Evolutionary conservation across 1,140 invertebrate genomes (phyloP), one percentile per base, ranked within the genome.

Genomic region (Drosophila oshimai): DNA sequence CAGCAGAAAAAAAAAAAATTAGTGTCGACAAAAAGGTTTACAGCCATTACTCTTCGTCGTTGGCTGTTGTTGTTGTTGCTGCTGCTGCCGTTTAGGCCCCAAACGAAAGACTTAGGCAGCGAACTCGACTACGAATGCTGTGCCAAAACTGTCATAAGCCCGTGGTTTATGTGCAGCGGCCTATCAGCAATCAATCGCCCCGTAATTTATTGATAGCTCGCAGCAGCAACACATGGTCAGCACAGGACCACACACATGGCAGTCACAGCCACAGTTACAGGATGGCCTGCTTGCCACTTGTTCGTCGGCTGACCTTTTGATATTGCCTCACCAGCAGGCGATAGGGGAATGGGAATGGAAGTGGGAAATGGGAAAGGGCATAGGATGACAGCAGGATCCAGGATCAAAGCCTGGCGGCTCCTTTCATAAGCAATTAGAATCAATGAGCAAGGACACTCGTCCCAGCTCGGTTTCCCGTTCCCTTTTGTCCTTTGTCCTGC

Each of bases 1-100:
- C 53, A 75, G 60, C 60, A 33, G 18, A 26, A 18, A 33, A 45
- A 61, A 54, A 74, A 39, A 87, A 88, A 88, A 84, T 87, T 87
- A 87, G 84, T 87, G 83, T 87, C 83, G 83, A 89, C 83, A 87
- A 87, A 87, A 87, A 83, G 84, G 84, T 87, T 87, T 88, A 87
- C 78, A 87, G 83, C 65, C 83, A 87, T 87, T 88, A 88, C 77
- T 87, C 83, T 89, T 83, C 78, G 73, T 70, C 67, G 68, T 15
- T 26, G 41, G 60, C 36, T 29, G 51, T 12, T 28, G 55, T 6
- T 10, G 41, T 7, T 36, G 29, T 12, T 45, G 46, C 46, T 10
- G 42, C 28, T 12, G 67, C 73, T 84, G 79, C 74, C 64, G 79
- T 77, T 77, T 79, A 61, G 80, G 61, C 67, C 50, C 15, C 60